Evolutionary conservation across 2,888 invertebrate genomes (phyloP).

Genomic region (Ctena decussata): DNA sequence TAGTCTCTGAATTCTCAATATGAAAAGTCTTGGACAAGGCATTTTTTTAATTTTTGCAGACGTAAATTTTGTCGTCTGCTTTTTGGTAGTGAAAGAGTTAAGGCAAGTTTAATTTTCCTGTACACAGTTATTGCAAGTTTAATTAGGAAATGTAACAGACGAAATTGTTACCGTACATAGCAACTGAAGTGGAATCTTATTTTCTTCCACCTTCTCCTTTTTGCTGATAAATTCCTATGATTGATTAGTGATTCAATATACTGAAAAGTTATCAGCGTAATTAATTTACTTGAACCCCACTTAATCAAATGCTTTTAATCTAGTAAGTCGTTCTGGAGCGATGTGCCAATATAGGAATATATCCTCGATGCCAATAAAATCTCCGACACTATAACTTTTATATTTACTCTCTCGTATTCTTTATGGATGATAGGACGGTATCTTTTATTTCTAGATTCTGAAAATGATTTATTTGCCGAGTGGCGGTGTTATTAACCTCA

Average conservation of each 20-base stretch:
- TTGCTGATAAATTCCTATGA: neutral
- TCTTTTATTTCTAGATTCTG: neutral
- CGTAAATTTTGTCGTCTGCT: too few relatives aligned
- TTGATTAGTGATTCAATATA: conserved; percentile 12
- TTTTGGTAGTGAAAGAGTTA: too few relatives aligned
- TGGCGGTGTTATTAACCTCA: neutral
- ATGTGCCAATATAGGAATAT: neutral
- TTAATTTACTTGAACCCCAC: conserved; percentile 10
- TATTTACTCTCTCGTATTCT: neutral
- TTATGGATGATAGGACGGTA: neutral
- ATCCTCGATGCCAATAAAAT: neutral
- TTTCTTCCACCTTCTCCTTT: neutral
- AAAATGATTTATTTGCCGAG: conserved; percentile 2
- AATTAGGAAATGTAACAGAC: neutral
- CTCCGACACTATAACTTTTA: neutral
- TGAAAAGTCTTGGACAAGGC: too few relatives aligned
- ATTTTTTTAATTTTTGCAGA: too few relatives aligned
- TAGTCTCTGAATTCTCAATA: too few relatives aligned
- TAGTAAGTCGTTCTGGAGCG: neutral
- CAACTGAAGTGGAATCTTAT: neutral
- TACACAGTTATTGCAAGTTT: neutral
- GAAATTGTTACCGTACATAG: neutral
- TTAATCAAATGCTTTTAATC: conserved; percentile 16
- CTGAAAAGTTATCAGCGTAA: conserved; percentile 10
- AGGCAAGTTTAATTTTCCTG: neutral